A percentile compares a stretch with the other conserved stretches of the same genome.
Evolutionary conservation across 2,888 invertebrate species (phyloP).

Genomic region (Nemurella pictetii): DNA sequence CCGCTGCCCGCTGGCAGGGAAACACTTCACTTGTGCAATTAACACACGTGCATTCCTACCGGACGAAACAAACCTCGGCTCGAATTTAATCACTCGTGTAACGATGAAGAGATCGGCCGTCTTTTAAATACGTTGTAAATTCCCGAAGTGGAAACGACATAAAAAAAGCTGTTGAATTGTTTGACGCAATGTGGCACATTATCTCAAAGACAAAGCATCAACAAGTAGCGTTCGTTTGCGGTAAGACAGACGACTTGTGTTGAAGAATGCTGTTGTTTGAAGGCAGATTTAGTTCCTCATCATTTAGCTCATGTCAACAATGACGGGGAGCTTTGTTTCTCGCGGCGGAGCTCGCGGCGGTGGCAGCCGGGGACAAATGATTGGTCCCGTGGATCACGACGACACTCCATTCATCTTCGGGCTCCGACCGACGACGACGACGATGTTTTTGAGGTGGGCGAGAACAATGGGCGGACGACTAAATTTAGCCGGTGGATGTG

Average conservation of each 20-base stretch:
- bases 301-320: slow-evolving; percentile 24
- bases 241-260: not conserved
- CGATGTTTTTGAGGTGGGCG: not conserved
- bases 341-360: not conserved
- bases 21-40: not conserved
- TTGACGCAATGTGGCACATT: slow-evolving; percentile 16
- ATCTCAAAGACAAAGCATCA: slow-evolving; percentile 23
- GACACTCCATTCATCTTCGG: slow-evolving; percentile 24
- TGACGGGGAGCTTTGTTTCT: slow-evolving; percentile 24
- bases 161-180: slow-evolving; percentile 1
- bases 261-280: slow-evolving; percentile 28
- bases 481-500: not conserved
- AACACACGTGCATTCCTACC: not conserved
- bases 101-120: not conserved
- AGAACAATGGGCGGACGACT: slow-evolving; percentile 5
- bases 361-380: slow-evolving; percentile 23
- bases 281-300: slow-evolving; percentile 30
- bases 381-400: slow-evolving; percentile 1
- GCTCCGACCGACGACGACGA: not conserved
- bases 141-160: not conserved
- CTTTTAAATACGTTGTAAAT: not conserved
- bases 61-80: not conserved
- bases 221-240: slow-evolving; percentile 13
- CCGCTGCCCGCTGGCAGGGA: not conserved
- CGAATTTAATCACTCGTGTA: not conserved